These are phyloP conservation scores for Corythornis cristatus DNA, from an alignment of 2,113 vertebrate genomes.

Conservation along the genomic window DNA sequence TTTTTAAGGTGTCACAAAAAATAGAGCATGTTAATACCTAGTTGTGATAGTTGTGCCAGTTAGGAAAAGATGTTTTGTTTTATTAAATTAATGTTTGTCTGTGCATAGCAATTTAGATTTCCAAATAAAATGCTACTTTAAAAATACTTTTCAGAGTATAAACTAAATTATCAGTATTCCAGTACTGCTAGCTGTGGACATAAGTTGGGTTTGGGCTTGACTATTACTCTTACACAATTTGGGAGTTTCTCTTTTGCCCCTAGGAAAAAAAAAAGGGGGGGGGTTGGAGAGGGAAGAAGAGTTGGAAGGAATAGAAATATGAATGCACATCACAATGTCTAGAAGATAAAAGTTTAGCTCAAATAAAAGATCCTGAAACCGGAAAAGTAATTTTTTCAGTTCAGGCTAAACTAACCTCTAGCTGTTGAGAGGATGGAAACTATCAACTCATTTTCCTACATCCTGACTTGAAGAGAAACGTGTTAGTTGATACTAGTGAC, in stretches of 20 bases:
- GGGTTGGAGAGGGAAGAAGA: neutral
- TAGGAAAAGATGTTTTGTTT: neutral
- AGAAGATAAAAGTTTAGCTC: neutral
- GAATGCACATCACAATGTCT: neutral
- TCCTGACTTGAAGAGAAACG: neutral
- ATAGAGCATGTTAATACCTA: neutral
- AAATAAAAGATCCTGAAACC: neutral
- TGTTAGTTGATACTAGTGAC: neutral
- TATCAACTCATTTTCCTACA: neutral
- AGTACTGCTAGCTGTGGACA: neutral
- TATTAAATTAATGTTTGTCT: neutral
- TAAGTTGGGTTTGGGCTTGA: neutral
- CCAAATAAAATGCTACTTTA: neutral
- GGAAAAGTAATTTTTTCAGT: neutral
- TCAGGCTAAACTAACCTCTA: neutral
- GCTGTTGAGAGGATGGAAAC: neutral
- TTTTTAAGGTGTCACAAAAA: neutral
- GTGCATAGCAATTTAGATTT: neutral
- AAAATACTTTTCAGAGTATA: neutral
- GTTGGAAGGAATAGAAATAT: neutral
- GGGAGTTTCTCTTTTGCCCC: neutral
- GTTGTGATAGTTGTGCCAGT: neutral
- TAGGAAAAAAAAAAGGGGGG: accelerated
- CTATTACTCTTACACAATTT: neutral
- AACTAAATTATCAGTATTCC: neutral